Evolutionary conservation across 2,113 vertebrate genomes (phyloP).

Genomic region (Aphelocoma coerulescens): DNA sequence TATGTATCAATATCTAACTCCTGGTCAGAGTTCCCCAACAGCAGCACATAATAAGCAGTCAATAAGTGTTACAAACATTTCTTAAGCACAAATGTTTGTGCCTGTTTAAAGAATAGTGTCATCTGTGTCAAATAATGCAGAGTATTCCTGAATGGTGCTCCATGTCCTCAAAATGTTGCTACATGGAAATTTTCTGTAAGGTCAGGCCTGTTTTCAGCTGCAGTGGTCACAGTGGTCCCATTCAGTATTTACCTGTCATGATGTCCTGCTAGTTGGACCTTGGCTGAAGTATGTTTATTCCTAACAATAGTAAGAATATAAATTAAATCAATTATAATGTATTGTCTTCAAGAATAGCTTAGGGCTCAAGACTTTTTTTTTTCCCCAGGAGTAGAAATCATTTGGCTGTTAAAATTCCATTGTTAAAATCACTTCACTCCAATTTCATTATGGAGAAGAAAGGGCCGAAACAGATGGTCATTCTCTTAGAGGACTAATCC

Average conservation of each 20-base stretch:
- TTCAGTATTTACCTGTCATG: not conserved
- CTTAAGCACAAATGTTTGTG: not conserved
- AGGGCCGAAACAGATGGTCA: not conserved
- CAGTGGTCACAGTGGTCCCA: accelerated
- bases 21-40: not conserved
- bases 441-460: not conserved
- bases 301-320: not conserved
- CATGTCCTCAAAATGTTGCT: not conserved
- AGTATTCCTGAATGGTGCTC: not conserved
- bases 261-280: not conserved
- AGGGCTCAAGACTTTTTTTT: not conserved
- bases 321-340: not conserved
- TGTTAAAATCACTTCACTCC: not conserved
- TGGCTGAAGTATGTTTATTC: not conserved
- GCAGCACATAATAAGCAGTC: not conserved
- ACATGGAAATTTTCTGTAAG: not conserved
- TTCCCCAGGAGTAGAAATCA: not conserved
- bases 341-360: not conserved
- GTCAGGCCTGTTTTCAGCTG: not conserved
- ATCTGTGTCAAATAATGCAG: not conserved
- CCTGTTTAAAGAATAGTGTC: not conserved
- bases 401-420: not conserved
- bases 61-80: not conserved
- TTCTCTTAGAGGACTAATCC: not conserved
- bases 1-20: not conserved